These are phyloP conservation scores for Chymomyza caudatula DNA, from an alignment of 2,888 invertebrate genomes.

Conservation along the genomic window DNA sequence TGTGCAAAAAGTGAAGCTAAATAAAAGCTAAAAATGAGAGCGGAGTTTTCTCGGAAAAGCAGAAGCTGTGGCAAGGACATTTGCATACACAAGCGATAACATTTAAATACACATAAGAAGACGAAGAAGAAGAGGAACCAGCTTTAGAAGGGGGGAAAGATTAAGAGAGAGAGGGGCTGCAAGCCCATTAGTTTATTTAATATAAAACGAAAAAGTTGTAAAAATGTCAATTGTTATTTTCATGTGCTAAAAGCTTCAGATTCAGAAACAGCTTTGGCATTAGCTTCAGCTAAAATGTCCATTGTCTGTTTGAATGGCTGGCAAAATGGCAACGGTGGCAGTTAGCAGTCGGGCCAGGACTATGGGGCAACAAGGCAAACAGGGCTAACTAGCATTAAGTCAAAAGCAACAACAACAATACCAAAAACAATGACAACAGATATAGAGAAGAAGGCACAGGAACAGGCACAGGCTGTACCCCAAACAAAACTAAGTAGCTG, in stretches of 20 bases:
- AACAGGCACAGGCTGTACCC: background rate
- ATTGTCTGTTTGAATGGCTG: background rate
- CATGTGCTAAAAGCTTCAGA: background rate
- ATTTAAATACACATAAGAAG: constrained; percentile 43
- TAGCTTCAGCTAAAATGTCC: background rate
- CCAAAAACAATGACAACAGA: background rate
- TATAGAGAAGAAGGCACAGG: background rate
- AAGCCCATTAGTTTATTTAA: constrained; percentile 54
- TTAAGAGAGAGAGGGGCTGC: background rate
- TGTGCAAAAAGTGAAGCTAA: constrained; percentile 52
- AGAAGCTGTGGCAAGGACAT: constrained; percentile 22
- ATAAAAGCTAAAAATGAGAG: constrained; percentile 13
- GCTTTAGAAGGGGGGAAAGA: background rate
- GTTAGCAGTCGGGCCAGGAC: background rate
- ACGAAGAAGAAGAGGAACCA: too few relatives aligned
- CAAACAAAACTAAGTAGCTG: background rate
- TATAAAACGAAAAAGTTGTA: constrained; percentile 51
- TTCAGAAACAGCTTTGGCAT: background rate
- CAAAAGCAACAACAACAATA: background rate
- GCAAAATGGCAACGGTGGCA: background rate
- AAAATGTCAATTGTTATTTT: constrained; percentile 46
- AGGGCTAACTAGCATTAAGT: background rate
- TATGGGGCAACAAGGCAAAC: background rate
- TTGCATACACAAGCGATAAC: constrained; percentile 51
- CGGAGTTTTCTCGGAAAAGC: background rate